phyloP scores from a whole-genome alignment of 2,113 vertebrate genomes.

The Serinus canaria region DNA sequence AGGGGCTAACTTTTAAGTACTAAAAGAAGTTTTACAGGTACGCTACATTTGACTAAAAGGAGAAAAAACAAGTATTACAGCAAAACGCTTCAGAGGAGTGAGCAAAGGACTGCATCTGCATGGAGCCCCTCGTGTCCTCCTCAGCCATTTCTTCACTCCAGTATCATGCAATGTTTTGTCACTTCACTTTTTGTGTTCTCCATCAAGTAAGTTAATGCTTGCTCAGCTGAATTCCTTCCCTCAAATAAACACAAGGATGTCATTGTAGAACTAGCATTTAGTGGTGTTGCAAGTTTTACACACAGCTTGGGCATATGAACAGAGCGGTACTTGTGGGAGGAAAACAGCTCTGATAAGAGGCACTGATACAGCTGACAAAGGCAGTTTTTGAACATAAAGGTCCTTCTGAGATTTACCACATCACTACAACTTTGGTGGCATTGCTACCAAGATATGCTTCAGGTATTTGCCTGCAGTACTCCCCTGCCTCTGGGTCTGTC shows the following conservation, averaged over 20 bases:
- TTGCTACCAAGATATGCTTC: background rate
- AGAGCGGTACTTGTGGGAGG: background rate
- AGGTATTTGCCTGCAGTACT: background rate
- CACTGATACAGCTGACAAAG: background rate
- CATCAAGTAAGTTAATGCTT: background rate
- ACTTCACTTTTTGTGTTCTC: background rate
- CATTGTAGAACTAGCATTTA: background rate
- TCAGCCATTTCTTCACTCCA: background rate
- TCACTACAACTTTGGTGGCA: background rate
- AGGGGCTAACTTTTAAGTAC: background rate
- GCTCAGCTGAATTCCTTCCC: background rate
- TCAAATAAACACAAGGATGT: background rate
- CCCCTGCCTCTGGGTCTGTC: background rate
- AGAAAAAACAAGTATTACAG: background rate
- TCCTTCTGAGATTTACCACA: background rate
- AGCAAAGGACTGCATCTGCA: background rate
- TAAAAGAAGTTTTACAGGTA: background rate
- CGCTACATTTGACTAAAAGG: background rate
- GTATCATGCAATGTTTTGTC: background rate
- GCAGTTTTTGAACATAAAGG: background rate
- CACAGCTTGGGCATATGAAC: rapidly evolving
- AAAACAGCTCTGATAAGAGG: background rate
- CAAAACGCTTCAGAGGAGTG: background rate
- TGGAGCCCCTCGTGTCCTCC: background rate
- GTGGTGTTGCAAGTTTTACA: background rate